Conservation (phyloP, 2,113 vertebrate species). For the Chloebia gouldiae region DNA sequence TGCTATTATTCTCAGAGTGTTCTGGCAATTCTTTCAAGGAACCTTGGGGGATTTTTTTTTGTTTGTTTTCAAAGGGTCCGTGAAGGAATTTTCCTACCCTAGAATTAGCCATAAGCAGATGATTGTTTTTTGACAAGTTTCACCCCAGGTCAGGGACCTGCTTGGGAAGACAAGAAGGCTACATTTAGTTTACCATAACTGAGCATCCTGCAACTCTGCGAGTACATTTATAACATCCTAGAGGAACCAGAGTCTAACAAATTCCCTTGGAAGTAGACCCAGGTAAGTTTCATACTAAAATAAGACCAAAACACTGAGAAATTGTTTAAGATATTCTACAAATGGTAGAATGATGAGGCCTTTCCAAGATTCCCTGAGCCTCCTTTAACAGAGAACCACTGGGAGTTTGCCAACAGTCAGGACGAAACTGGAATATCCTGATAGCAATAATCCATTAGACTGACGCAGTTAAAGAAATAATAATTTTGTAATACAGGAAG, state of each 20-base stretch:
- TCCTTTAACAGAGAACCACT: not conserved
- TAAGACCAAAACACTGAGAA: not conserved
- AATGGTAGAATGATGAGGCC: not conserved
- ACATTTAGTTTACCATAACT: not conserved
- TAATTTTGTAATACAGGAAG: not conserved
- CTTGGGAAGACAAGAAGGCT: not conserved
- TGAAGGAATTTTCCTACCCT: not conserved
- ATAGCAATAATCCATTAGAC: not conserved
- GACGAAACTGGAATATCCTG: not conserved
- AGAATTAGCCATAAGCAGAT: not conserved
- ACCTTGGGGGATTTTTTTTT: not conserved
- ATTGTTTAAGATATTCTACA: not conserved
- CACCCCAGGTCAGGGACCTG: not conserved
- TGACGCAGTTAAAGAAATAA: not conserved
- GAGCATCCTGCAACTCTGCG: not conserved
- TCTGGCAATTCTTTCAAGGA: not conserved
- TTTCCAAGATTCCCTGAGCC: not conserved
- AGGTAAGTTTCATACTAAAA: not conserved
- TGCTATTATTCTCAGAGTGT: not conserved
- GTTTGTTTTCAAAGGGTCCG: not conserved
- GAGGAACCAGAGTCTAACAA: not conserved
- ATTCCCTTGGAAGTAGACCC: not conserved
- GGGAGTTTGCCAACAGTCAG: not conserved
- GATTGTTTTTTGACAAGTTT: not conserved
- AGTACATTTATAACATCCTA: accelerated